phyloP scores from a whole-genome alignment of 2,113 vertebrate species.

The Cochlearius cochlearius region DNA sequence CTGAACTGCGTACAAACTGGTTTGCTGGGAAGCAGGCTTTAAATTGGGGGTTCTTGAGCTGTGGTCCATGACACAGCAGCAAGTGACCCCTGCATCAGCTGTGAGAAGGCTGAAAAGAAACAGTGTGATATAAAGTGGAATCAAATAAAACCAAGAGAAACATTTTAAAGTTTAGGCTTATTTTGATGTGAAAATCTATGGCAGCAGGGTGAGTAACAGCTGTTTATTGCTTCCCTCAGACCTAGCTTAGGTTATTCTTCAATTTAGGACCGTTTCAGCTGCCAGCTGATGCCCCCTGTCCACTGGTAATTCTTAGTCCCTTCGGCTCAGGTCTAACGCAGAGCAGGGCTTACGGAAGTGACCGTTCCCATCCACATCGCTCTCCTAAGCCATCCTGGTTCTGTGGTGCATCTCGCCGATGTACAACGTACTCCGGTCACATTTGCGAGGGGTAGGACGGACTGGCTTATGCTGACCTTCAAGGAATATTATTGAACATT shows the following conservation, averaged over 20 bases:
- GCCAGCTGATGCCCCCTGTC: background rate
- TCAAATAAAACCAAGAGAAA: background rate
- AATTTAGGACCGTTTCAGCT: background rate
- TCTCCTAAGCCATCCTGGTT: background rate
- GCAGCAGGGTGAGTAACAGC: background rate
- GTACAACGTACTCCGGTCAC: background rate
- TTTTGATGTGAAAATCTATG: background rate
- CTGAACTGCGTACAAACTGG: background rate
- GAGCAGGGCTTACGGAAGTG: background rate
- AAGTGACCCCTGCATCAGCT: background rate
- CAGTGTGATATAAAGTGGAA: background rate
- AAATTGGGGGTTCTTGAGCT: background rate
- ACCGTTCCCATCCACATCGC: fast-evolving
- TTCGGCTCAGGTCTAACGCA: background rate
- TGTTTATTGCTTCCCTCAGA: background rate
- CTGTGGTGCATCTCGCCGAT: fast-evolving
- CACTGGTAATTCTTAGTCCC: background rate
- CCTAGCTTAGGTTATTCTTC: background rate
- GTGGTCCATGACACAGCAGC: background rate
- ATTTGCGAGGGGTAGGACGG: background rate
- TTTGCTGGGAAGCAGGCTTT: background rate
- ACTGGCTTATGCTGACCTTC: background rate
- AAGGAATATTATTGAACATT: background rate
- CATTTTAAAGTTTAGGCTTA: background rate
- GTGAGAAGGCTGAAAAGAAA: background rate